Base-by-base conservation (phyloP, 2,888 invertebrate species). In the Drosophila demipolita region DNA sequence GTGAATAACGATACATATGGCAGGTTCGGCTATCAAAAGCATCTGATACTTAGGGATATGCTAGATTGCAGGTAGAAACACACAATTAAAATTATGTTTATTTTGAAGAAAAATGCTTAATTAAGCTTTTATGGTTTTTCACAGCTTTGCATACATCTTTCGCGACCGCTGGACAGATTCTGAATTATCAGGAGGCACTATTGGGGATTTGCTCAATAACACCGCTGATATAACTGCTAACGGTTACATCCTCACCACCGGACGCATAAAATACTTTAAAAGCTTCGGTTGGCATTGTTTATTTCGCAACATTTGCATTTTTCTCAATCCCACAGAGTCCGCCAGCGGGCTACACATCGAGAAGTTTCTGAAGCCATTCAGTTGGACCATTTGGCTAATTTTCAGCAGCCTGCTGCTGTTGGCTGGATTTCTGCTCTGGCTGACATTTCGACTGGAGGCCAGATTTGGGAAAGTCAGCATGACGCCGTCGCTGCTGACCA, bases 331-430 rank as follows among this genome's bases (percentile, higher is more conserved):
- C 0, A 93, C 50, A 12, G 79, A 84, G 1, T 49, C 94, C 1
- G 91, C 94, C 50, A 81, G 82, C 3, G 95, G 95, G 1, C 93
- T 94, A 17, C 94, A 94, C 1, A 93, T 94, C 59, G 94, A 94
- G 61, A 94, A 95, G 33, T 95, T 95, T 79, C 91, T 94, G 12
- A 90, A 95, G 50, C 95, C 95, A 0, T 95, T 95, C 83, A 93
- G 94, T 48, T 90, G 87, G 8, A 83, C 91, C 0, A 95, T 95
- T 11, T 95, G 95, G 95, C 76, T 94, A 11, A 91, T 94, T 8
- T 93, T 94, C 58, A 92, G 91, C 2, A 75, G 90, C 0, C 66
- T 94, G 8, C 81, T 94, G 1, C 8, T 92, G 0, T 26, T 93
- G 1, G 90, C 92, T n/a, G 87, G 92, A 0, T 17, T 85, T 0